Conservation (phyloP, 2,113 vertebrate species). For the Stegastes partitus region DNA sequence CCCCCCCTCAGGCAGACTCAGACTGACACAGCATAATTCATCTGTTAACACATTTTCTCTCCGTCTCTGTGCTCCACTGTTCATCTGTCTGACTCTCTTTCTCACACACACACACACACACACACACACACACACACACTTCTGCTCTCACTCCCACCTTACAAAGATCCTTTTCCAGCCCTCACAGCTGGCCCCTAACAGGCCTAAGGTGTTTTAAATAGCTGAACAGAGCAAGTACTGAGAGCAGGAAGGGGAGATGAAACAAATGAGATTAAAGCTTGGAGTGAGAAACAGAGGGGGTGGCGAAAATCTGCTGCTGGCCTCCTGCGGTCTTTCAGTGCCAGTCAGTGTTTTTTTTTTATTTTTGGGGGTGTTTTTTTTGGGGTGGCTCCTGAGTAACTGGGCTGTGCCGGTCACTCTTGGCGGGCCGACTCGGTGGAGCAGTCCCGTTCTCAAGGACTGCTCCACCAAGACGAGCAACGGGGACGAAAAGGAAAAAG, state of each 20-base stretch:
- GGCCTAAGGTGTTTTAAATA: slow-evolving; percentile 71
- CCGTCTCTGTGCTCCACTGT: slow-evolving; percentile 13
- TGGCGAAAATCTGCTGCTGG: slow-evolving; percentile 38
- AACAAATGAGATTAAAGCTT: slow-evolving; percentile 64
- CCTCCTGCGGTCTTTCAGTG: slow-evolving; percentile 34
- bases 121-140: not conserved
- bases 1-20: slow-evolving; percentile 19
- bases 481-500: not conserved
- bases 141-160: slow-evolving; percentile 4
- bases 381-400: slow-evolving; percentile 32
- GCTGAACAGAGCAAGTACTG: slow-evolving; percentile 55
- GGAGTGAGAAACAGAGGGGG: slow-evolving; percentile 21
- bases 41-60: slow-evolving; percentile 44
- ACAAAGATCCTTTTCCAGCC: slow-evolving; percentile 32
- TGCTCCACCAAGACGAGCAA: slow-evolving; percentile 16
- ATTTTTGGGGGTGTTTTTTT: no score
- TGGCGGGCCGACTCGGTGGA: slow-evolving; percentile 10
- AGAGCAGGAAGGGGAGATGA: slow-evolving; percentile 46
- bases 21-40: slow-evolving; percentile 48
- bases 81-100: not conserved
- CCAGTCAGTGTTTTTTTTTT: slow-evolving; percentile 20
- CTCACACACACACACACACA: slow-evolving; percentile 1
- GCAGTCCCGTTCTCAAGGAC: slow-evolving; percentile 23
- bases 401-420: slow-evolving; percentile 6
- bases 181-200: slow-evolving; percentile 63